Conservation (phyloP, 2,797 vertebrate species). For the Selene dorsalis region DNA sequence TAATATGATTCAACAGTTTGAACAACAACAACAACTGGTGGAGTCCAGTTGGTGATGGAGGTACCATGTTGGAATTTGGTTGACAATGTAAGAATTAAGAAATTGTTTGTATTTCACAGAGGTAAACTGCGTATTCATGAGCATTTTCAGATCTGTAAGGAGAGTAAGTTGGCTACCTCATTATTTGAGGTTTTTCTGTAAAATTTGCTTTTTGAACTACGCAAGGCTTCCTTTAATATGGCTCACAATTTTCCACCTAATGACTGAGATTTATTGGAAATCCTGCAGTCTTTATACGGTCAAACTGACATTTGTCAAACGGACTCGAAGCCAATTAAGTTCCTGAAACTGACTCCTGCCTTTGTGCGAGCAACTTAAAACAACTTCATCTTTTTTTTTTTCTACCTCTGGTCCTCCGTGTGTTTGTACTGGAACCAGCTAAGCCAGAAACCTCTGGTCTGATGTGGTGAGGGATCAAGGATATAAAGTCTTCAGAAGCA, state of each 20-base stretch:
- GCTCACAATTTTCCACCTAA: conserved; percentile 11
- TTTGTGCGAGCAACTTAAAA: conserved; percentile 47
- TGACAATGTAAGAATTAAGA: conserved; percentile 21
- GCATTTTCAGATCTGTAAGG: background rate
- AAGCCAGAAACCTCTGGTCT: conserved; percentile 56
- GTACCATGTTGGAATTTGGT: conserved; percentile 8
- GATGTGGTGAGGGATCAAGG: conserved; percentile 42
- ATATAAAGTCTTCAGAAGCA: conserved; percentile 23
- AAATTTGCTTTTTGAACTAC: conserved; percentile 1
- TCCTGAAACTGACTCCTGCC: conserved; percentile 34
- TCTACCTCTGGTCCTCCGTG: conserved; percentile 31
- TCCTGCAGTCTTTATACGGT: conserved; percentile 1
- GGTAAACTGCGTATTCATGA: conserved; percentile 10
- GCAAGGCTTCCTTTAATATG: conserved; percentile 1
- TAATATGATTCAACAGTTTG: background rate
- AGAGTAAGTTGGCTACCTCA: background rate
- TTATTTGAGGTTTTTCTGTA: conserved; percentile 2
- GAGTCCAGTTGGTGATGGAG: background rate
- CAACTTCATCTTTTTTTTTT: conserved; percentile 20
- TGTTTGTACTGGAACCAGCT: conserved; percentile 73
- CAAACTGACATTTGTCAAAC: conserved; percentile 31
- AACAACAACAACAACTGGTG: background rate
- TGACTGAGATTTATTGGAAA: conserved; percentile 22
- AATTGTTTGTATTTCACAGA: conserved; percentile 12
- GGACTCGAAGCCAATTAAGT: conserved; percentile 38